Base-by-base conservation (phyloP, 2,888 invertebrate genomes). In the Nowickia ferox region DNA sequence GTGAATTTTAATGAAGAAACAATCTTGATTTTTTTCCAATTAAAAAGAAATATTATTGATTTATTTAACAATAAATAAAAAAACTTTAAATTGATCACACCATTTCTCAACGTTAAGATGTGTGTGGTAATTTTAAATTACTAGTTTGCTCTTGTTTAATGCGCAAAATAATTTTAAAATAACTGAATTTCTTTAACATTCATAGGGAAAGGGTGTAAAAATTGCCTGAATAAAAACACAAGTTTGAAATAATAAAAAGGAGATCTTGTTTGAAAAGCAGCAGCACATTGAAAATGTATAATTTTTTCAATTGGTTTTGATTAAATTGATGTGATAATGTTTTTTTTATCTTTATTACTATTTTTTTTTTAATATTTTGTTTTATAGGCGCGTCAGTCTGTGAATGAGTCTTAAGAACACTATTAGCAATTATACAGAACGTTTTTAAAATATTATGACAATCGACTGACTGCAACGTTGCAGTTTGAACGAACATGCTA, bases 291-390 rank as follows among this genome's bases (percentile, higher is more conserved):
- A 69, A 82, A 63, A 76, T 76, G 17, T 72, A 79, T 72, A 79
- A 69, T 53, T 84, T 84, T 77, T 72, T 68, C 83, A 84, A 84
- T 84, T 84, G 78, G 44, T 71, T 78, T 78, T 61, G 59, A 78
- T 84, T 77, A 78, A 84, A 84, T 72, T 77, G 83, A 66, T 59
- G 77, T 77, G 83, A 83, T 83, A 83, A 83, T 61, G 44, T 65
- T 46, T 11, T 15, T 15, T 46, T 13, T 63, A 17, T 13, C 10
- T 38, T 40, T n/a, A 9, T 72, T 30, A 38, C 30, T 9, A 51
- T 17, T 15, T 44, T 63, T 13, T 61, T 40, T 40, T 30, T 55
- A 3, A n/a, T 59, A n/a, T 59, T 59, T 61, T 30, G 11, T 68
- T 68, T 74, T 59, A 72, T 11, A 79, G 71, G 61, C 69, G 17